These are phyloP conservation scores for Diarsia mendica DNA, from an alignment of 2,888 invertebrate genomes.

Conservation along the genomic window DNA sequence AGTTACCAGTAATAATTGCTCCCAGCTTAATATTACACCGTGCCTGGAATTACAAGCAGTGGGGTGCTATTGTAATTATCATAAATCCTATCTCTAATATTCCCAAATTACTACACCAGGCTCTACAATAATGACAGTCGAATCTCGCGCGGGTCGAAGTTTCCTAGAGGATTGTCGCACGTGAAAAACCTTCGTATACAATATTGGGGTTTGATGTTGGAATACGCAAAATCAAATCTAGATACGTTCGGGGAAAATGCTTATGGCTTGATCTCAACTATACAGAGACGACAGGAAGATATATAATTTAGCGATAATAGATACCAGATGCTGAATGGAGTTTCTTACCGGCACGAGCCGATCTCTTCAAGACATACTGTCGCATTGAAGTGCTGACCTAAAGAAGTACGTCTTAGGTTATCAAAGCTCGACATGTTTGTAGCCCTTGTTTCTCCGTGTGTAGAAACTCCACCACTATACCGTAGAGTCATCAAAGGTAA, in stretches of 20 bases:
- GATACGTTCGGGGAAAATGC: background rate
- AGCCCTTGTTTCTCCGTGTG: background rate
- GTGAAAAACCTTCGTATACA: background rate
- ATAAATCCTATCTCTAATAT: conserved; percentile 30
- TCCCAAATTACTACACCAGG: conserved; percentile 10
- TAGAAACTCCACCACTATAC: conserved; percentile 9
- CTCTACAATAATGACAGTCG: background rate
- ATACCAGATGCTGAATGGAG: background rate
- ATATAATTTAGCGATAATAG: background rate
- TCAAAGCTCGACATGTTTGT: background rate
- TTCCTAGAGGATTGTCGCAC: background rate
- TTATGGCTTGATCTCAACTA: background rate
- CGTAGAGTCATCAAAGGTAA: conserved; percentile 31
- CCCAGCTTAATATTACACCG: conserved; percentile 33
- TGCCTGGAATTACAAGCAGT: conserved; percentile 36
- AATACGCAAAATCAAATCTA: background rate
- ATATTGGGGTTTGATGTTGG: background rate
- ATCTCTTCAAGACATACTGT: background rate
- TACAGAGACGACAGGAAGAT: background rate
- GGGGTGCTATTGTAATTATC: conserved; percentile 28
- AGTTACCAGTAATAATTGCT: conserved; percentile 33
- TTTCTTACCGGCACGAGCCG: background rate
- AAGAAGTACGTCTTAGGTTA: background rate
- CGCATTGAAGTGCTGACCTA: background rate
- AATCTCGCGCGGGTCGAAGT: background rate